Evolutionary conservation across 2,888 invertebrate species (phyloP), one percentile per base, ranked within the genome.

Genomic region (Parnassius mnemosyne): DNA sequence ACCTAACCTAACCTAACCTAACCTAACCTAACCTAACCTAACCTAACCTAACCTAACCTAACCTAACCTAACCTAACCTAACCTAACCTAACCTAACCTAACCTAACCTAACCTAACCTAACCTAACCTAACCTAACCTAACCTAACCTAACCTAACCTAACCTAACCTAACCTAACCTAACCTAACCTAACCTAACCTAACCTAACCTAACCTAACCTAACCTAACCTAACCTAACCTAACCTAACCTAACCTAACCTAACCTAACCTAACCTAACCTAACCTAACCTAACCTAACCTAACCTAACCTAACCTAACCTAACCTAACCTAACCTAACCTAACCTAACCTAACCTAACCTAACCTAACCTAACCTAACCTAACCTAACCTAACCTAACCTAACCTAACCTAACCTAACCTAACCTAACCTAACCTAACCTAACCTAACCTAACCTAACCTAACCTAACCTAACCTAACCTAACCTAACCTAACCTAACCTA

Each of bases 321-420:
- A 69, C 69, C 69, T 67, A 68, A 68, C 67, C 68, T 66, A 69
- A 69, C 69, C 66, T 63, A 67, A 65, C 67, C 65, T 65, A 71
- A 71, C 71, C 71, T 70, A 71, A 73, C 71, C 71, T n/a, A 71
- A 71, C 72, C 72, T 71, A 70, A 71, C 69, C 68, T 71, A 69
- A 65, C 41, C 66, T 63, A 66, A 66, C 65, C 66, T 66, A 66
- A 66, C 67, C 63, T 60, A 64, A 53, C 53, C 53, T 43, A 53
- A 53, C 43, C 53, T 13, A 68, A 69, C 70, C 69, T 66, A 69
- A 69, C 70, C 69, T 69, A 69, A 70, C 69, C 70, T 69, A 70
- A 69, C 69, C 69, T 69, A 70, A 69, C 71, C 70, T 67, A 70
- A 69, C 70, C 69, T 69, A 69, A 69, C 69, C 69, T 68, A 70